phyloP scores from a whole-genome alignment of 2,797 vertebrate genomes.

The Molossus molossus region DNA sequence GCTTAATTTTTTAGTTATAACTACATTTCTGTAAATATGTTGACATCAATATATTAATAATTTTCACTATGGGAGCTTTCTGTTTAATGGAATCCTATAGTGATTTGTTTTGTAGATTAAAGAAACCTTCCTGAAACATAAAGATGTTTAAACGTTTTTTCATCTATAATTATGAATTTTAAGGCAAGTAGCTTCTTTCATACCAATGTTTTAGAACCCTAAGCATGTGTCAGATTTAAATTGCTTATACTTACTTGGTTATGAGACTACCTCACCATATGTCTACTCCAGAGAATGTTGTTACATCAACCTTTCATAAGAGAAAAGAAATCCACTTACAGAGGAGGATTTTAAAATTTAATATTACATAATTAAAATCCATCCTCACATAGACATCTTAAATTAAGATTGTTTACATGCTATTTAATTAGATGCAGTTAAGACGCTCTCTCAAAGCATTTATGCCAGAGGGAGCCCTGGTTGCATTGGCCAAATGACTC shows the following conservation, averaged over 20 bases:
- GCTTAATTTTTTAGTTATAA: slow-evolving; percentile 9
- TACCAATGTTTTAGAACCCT: slow-evolving; percentile 44
- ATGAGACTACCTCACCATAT: slow-evolving; percentile 67
- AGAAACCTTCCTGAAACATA: neutral
- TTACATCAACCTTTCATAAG: slow-evolving; percentile 58
- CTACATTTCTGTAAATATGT: neutral
- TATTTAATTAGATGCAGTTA: slow-evolving; percentile 86
- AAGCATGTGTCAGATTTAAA: slow-evolving; percentile 62
- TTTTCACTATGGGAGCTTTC: neutral
- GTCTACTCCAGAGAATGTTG: slow-evolving; percentile 50
- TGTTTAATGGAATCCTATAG: slow-evolving; percentile 4
- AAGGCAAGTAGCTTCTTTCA: neutral
- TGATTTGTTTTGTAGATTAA: slow-evolving; percentile 58
- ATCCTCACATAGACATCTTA: slow-evolving; percentile 80
- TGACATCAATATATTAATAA: slow-evolving; percentile 45
- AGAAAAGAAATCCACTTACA: slow-evolving; percentile 69
- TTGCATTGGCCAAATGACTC: slow-evolving; percentile 70
- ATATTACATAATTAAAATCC: slow-evolving; percentile 85
- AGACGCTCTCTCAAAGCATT: slow-evolving; percentile 79
- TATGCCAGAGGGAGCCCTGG: slow-evolving; percentile 69
- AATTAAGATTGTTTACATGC: slow-evolving; percentile 86
- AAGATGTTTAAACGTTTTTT: neutral
- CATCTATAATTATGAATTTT: slow-evolving; percentile 57
- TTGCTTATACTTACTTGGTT: slow-evolving; percentile 68
- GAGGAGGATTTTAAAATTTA: slow-evolving; percentile 77